phyloP scores from a whole-genome alignment of 2,888 invertebrate genomes.

The Dolomedes plantarius region DNA sequence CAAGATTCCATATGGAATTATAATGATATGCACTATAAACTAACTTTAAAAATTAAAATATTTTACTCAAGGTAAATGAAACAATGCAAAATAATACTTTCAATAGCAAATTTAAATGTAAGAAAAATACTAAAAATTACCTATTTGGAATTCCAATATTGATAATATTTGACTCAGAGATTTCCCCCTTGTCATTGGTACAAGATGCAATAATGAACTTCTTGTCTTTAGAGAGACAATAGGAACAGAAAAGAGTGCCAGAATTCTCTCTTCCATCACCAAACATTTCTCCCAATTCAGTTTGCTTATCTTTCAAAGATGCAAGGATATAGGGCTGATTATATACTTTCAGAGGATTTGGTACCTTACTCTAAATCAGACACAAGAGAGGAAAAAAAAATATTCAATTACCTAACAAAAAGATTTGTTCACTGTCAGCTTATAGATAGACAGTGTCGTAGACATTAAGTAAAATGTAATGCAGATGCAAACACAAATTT shows the following conservation, averaged over 20 bases:
- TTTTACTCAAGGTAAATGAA: too few species aligned
- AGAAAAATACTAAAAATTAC: slow-evolving; percentile 73
- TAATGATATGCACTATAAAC: too few species aligned
- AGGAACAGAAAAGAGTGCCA: slow-evolving; percentile 92
- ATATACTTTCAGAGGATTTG: slow-evolving; percentile 84
- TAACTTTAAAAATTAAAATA: too few species aligned
- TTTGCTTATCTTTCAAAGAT: slow-evolving; percentile 87
- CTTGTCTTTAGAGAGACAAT: slow-evolving; percentile 98
- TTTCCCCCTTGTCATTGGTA: slow-evolving; percentile 95
- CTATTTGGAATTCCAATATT: slow-evolving; percentile 96
- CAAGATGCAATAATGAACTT: slow-evolving; percentile 95
- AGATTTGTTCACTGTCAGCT: too few species aligned
- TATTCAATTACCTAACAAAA: too few species aligned
- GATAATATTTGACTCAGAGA: slow-evolving; percentile 94
- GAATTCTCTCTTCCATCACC: slow-evolving; percentile 79
- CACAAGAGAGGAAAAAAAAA: background rate
- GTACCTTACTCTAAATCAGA: slow-evolving; percentile 50
- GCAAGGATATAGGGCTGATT: slow-evolving; percentile 95
- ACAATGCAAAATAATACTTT: too few species aligned
- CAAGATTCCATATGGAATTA: too few species aligned
- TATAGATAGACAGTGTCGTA: too few species aligned
- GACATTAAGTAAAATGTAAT: too few species aligned
- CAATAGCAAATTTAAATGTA: too few species aligned
- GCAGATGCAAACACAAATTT: too few species aligned
- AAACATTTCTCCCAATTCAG: slow-evolving; percentile 82